Evolutionary conservation across 2,888 invertebrate genomes (phyloP), one percentile per base, ranked within the genome.

Genomic region (Lottia gigantea): DNA sequence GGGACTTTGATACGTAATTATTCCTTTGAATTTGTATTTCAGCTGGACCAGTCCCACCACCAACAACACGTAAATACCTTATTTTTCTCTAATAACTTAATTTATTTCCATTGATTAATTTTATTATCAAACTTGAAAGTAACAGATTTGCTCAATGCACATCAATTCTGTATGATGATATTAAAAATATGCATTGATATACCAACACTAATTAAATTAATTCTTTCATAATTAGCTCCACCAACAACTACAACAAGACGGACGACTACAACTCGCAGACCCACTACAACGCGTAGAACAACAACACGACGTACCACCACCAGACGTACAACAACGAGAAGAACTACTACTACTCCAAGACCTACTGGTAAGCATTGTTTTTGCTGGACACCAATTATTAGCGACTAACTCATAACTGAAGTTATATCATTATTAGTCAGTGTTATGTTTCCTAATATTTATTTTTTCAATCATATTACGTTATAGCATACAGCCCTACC

Each of bases 401-500:
- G 31, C 31, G 31, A 3, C 31, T 6, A 31, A 31, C 31, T 31
- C 31, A 31, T 31, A 31, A 2, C 31, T 31, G 31, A n/a, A n/a
- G n/a, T n/a, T n/a, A n/a, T n/a, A n/a, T n/a, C n/a, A n/a, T n/a
- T n/a, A n/a, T n/a, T n/a, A n/a, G n/a, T n/a, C n/a, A n/a, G n/a
- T n/a, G n/a, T n/a, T n/a, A n/a, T n/a, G n/a, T 40, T 40, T 40
- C 40, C 40, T 40, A 11, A 8, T 8, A 11, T 40, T 40, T 40
- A 40, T 8, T 40, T 40, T 31, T 40, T 40, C 40, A 40, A 8
- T 40, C 40, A 40, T 40, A 8, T 40, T 40, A 40, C 40, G 8
- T 40, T 40, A 40, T 40, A 69, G 69, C 26, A 14, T 15, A 46
- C 65, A 69, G 49, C 19, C 69, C 69, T 25, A 67, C 66, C 23